Percentiles rank a stretch among this genome's conserved stretches.
phyloP scores from a whole-genome alignment of 2,888 invertebrate species.

The Ephialtes manifestator region DNA sequence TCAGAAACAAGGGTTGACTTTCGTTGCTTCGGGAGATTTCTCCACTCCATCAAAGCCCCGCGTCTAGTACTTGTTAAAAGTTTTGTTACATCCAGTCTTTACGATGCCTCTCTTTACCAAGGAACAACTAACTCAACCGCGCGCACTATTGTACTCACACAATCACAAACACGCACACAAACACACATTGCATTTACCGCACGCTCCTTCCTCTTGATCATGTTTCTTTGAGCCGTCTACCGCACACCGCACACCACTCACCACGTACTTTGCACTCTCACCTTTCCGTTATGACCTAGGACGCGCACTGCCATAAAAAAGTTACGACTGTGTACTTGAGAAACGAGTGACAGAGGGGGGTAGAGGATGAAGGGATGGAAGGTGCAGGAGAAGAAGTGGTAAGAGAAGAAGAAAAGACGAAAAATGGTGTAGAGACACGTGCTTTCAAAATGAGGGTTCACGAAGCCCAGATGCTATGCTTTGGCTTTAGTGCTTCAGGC shows the following conservation, averaged over 20 bases:
- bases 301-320: conserved; percentile 38
- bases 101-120: conserved; percentile 11
- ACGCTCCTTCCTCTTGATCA: not conserved
- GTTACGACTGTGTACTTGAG: conserved; percentile 42
- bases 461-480: conserved; percentile 29
- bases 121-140: not conserved
- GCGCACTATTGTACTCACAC: not conserved
- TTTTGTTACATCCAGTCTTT: conserved; percentile 25
- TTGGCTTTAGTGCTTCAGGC: conserved; percentile 37
- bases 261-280: conserved; percentile 30
- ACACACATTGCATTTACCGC: not conserved
- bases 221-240: conserved; percentile 11
- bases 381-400: conserved; percentile 8
- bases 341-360: conserved; percentile 35
- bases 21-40: conserved; percentile 8
- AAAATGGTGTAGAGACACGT: conserved; percentile 7
- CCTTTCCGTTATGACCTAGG: conserved; percentile 33
- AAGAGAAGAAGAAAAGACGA: conserved; percentile 21
- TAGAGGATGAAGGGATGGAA: not conserved
- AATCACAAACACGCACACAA: not conserved
- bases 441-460: conserved; percentile 55
- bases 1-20: not conserved
- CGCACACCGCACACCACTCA: conserved; percentile 3
- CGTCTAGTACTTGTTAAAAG: conserved; percentile 8
- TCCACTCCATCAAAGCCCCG: conserved; percentile 15